phyloP scores from a whole-genome alignment of 2,888 invertebrate species.

The Trachelus iudaicus region DNA sequence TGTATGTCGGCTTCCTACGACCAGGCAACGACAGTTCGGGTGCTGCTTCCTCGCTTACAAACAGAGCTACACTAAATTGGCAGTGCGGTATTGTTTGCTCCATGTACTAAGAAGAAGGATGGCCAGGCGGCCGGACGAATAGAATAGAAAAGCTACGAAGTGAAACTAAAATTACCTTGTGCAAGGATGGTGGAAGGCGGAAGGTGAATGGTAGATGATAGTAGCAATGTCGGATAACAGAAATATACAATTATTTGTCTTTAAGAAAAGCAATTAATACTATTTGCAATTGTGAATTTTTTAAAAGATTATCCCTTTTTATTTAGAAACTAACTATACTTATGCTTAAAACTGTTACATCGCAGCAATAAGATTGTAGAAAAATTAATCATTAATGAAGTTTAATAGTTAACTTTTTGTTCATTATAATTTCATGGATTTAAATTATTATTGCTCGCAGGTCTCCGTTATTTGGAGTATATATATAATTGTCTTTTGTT shows the following conservation, averaged over 20 bases:
- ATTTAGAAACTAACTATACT: neutral
- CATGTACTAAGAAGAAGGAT: conserved; percentile 45
- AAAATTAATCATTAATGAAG: neutral
- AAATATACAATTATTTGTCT: neutral
- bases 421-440: neutral
- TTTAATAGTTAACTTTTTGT: neutral
- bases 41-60: neutral
- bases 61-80: conserved; percentile 40
- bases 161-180: conserved; percentile 62
- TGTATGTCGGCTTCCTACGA: neutral
- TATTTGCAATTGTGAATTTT: neutral
- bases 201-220: neutral
- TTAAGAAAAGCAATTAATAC: conserved; percentile 28
- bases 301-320: neutral
- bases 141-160: conserved; percentile 48
- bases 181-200: conserved; percentile 35
- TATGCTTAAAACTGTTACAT: neutral
- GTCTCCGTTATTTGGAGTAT: neutral
- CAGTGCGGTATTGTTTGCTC: conserved; percentile 36
- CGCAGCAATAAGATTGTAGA: neutral
- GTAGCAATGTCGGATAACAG: neutral
- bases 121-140: neutral
- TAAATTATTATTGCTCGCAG: too few relatives aligned
- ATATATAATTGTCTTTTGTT: neutral
- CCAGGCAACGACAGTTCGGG: neutral